Conservation (phyloP, 2,113 vertebrate species). For the Phoxinus phoxinus region DNA sequence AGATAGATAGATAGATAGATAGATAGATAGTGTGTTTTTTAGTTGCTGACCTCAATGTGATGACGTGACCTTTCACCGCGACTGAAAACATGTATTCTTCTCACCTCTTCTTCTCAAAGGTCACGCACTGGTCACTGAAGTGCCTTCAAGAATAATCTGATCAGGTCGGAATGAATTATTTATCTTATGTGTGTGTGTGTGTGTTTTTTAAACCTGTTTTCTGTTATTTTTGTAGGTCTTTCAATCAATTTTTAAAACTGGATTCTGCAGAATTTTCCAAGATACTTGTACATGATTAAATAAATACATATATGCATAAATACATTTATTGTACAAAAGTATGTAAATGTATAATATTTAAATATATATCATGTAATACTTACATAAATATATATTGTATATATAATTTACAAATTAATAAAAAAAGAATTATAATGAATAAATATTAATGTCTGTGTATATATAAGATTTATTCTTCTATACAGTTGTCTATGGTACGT, state of each 20-base stretch:
- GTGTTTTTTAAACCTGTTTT: background rate
- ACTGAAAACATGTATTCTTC: background rate
- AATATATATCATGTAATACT: no score
- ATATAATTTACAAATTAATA: no score
- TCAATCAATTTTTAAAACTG: background rate
- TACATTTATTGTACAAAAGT: no score
- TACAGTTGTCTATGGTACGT: no score
- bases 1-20: background rate
- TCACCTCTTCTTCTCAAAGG: background rate
- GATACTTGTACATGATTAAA: no score
- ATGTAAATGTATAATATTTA: no score
- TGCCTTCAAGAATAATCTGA: background rate
- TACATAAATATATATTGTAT: no score
- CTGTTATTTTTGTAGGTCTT: background rate
- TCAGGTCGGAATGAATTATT: background rate
- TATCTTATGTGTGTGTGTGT: no score
- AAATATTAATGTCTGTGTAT: no score
- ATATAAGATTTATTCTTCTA: no score
- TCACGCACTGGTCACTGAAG: background rate
- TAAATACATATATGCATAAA: no score
- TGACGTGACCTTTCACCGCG: background rate
- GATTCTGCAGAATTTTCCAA: background rate
- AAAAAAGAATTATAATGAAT: no score
- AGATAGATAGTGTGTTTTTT: background rate
- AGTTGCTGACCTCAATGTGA: conserved; percentile 16